Evolutionary conservation across 2,888 invertebrate species (phyloP).

Genomic region (Synanthedon tipuliformis): DNA sequence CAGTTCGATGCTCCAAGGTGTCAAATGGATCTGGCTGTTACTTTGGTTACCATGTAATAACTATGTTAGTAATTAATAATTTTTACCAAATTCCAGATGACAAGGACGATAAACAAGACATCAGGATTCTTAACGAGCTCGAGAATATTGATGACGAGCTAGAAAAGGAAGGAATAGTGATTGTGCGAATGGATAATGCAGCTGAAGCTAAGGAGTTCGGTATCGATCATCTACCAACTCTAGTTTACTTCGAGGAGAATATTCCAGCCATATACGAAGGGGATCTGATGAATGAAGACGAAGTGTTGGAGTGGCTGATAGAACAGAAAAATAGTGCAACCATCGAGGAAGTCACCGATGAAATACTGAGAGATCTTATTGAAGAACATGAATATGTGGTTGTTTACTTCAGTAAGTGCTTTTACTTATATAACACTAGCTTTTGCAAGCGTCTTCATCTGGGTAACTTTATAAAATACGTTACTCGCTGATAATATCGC

Average conservation of each 20-base stretch:
- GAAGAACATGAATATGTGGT: constrained; percentile 93
- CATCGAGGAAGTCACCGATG: constrained; percentile 94
- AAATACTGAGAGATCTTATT: constrained; percentile 86
- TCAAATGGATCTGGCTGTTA: no score
- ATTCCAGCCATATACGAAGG: constrained; percentile 93
- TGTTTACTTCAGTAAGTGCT: constrained; percentile 86
- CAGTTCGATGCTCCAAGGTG: no score
- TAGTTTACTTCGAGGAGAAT: constrained; percentile 91
- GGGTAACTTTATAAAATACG: no score
- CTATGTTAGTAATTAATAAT: background rate
- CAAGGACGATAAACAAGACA: constrained; percentile 90
- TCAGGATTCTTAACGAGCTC: constrained; percentile 86
- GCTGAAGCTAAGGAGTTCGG: constrained; percentile 92
- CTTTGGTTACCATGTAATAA: no score
- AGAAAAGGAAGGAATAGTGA: constrained; percentile 90
- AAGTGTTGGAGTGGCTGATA: constrained; percentile 89
- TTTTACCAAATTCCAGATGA: constrained; percentile 71
- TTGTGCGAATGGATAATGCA: constrained; percentile 89
- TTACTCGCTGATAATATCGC: no score
- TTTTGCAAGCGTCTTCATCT: no score
- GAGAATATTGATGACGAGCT: constrained; percentile 94
- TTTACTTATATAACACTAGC: background rate
- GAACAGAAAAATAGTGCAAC: constrained; percentile 91
- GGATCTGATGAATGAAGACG: constrained; percentile 90
- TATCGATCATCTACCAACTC: constrained; percentile 85